Base-by-base conservation (phyloP, 2,888 invertebrate species). In the Trachelus tabidus region DNA sequence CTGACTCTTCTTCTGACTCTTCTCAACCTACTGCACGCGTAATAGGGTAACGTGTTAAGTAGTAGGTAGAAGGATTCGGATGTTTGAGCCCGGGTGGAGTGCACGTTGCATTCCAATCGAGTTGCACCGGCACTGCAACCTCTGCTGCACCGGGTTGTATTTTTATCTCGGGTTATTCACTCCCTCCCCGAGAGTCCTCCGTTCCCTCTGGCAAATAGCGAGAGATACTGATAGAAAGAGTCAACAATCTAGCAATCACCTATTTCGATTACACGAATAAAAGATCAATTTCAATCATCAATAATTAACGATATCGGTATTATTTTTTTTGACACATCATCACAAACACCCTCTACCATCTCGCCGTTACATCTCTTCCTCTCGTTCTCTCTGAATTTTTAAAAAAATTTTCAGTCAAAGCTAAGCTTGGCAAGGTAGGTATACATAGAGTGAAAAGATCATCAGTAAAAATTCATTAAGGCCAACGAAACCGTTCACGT, bases 151-250 rank as follows among this genome's bases (percentile, higher is more conserved):
- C 71, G 71, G 85, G 76, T 82, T 83, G 89, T 91, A 91, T 91
- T 91, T 91, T 91, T 91, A 91, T 87, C 90, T 83, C 84, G 86
- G 90, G 90, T 91, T 91, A 88, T 91, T 91, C 90, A 91, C 91
- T 91, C 86, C 85, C 85, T 89, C 23, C 56, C 23, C 56, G 56
- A 56, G 56, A 56, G 56, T 23, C 56, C 56, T 6, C 56, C 56
- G 56, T 56, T 56, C 23, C 56, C 56, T 23, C 56, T 56, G 56
- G 84, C 84, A 84, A 85, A 85, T 85, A 86, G 84, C 82, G 81
- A 81, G 30, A 34, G 34, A 15, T 23, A 31, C 37, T 23, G 34
- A 30, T 68, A 75, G 33, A 77, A 35, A 69, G 75, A 71, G 69
- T 68, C 37, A 69, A 75, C 15, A 75, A 31, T 56, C 34, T 71